These are phyloP conservation scores for Ips typographus DNA, from an alignment of 1,140 invertebrate species.

Conservation along the genomic window DNA sequence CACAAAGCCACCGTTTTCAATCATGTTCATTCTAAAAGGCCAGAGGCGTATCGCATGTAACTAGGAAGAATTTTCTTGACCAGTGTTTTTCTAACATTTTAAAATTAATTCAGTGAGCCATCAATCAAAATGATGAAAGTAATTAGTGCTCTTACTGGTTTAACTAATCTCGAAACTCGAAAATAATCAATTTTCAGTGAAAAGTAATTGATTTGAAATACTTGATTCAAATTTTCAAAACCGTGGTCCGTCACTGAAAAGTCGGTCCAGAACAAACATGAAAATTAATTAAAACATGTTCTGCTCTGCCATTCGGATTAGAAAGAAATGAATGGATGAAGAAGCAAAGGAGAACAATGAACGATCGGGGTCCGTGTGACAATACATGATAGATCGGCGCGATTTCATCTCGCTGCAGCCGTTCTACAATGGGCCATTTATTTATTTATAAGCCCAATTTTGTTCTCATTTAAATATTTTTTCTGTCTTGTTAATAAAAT, in stretches of 20 bases:
- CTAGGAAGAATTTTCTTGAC: no score
- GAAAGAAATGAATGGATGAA: slow-evolving; percentile 49
- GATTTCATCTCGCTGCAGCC: slow-evolving; percentile 49
- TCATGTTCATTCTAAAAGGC: slow-evolving; percentile 38
- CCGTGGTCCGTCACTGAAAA: slow-evolving; percentile 13
- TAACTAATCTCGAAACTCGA: no score
- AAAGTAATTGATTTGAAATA: no score
- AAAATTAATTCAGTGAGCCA: no score
- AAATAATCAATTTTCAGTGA: no score
- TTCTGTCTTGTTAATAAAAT: no score
- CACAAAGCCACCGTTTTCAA: slow-evolving; percentile 48
- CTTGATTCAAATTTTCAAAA: no score
- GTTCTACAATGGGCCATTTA: slow-evolving; percentile 33
- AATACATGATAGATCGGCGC: slow-evolving; percentile 51
- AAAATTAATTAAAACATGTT: slow-evolving; percentile 51
- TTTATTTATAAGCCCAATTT: slow-evolving; percentile 30
- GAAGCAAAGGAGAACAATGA: slow-evolving; percentile 50
- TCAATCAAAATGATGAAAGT: no score
- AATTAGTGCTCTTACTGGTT: no score
- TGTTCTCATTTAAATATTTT: slow-evolving; percentile 26
- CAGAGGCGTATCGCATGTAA: slow-evolving; percentile 16
- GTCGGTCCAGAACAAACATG: slow-evolving; percentile 42
- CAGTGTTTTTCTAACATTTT: no score
- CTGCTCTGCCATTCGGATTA: slow-evolving; percentile 43
- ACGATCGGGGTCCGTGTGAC: slow-evolving; percentile 48